These are phyloP conservation scores for Danionella dracula DNA, from an alignment of 2,797 vertebrate species.

Conservation along the genomic window DNA sequence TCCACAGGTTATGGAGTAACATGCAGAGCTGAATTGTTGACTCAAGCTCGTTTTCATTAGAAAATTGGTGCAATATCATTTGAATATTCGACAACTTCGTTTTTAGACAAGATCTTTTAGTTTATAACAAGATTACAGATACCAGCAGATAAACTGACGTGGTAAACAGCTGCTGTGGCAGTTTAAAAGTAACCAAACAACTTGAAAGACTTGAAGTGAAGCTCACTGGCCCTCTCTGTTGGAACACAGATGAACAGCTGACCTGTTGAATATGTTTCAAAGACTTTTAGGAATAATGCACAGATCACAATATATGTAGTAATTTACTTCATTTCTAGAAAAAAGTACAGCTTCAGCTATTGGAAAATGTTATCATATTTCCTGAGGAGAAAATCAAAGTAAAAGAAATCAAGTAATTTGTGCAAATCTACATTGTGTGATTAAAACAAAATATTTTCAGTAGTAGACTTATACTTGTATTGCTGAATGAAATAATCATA, in stretches of 20 bases:
- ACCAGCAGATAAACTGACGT: neutral
- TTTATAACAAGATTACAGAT: too few species aligned
- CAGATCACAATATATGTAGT: neutral
- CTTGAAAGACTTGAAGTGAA: neutral
- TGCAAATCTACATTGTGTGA: neutral
- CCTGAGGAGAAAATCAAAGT: too few species aligned
- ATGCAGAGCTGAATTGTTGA: too few species aligned
- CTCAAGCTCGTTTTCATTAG: too few species aligned
- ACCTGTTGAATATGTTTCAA: neutral
- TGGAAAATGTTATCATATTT: neutral
- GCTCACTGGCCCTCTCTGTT: conserved; percentile 42
- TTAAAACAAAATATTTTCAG: neutral
- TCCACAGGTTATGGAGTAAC: too few species aligned
- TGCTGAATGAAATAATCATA: too few species aligned
- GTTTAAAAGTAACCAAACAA: neutral
- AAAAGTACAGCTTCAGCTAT: neutral
- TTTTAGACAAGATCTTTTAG: too few species aligned
- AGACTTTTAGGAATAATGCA: too few species aligned
- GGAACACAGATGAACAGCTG: conserved; percentile 31
- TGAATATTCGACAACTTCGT: too few species aligned
- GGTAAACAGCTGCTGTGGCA: neutral
- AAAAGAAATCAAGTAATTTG: neutral
- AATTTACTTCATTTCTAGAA: neutral
- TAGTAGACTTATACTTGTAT: too few species aligned
- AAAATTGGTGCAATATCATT: too few species aligned